Evolutionary conservation across 1,140 invertebrate species (phyloP).

Genomic region (Drosophila ercepeae): DNA sequence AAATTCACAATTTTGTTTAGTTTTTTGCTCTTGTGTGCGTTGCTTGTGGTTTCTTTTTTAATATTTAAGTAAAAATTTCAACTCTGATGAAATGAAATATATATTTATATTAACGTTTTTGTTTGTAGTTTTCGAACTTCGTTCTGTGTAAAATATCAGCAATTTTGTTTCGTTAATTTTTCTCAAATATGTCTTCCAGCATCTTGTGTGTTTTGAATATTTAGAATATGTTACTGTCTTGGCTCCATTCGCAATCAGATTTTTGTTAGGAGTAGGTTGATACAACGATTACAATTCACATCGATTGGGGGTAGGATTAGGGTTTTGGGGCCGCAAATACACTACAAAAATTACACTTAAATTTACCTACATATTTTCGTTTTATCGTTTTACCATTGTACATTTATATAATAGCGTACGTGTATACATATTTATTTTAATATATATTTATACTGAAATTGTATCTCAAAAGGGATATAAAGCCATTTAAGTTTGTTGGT

Average conservation of each 20-base stretch:
- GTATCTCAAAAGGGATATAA: constrained; percentile 82
- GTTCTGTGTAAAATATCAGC: constrained; percentile 79
- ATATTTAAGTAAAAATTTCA: constrained; percentile 28
- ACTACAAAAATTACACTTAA: constrained; percentile 71
- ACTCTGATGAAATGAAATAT: constrained; percentile 33
- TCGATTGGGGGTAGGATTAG: constrained; percentile 15
- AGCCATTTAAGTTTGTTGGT: constrained; percentile 74
- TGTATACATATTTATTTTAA: constrained; percentile 52
- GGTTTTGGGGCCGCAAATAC: constrained; percentile 34
- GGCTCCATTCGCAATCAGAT: constrained; percentile 3
- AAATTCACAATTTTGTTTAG: constrained; percentile 19
- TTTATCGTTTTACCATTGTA: constrained; percentile 51
- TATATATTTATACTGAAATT: constrained; percentile 66
- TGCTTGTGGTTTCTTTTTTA: constrained; percentile 20
- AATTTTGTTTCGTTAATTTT: constrained; percentile 59
- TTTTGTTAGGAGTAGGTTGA: constrained; percentile 14
- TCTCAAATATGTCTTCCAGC: constrained; percentile 43
- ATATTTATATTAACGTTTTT: constrained; percentile 4
- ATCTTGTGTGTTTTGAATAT: constrained; percentile 36
- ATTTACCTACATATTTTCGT: constrained; percentile 47
- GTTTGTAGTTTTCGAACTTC: constrained; percentile 50
- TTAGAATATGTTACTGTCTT: constrained; percentile 55
- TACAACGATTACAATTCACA: constrained; percentile 59
- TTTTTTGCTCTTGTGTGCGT: constrained; percentile 41
- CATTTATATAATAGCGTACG: constrained; percentile 59